A percentile compares a stretch with the other conserved stretches of the same genome.
phyloP scores from a whole-genome alignment of 2,888 invertebrate genomes.

The Pherbina coryleti region DNA sequence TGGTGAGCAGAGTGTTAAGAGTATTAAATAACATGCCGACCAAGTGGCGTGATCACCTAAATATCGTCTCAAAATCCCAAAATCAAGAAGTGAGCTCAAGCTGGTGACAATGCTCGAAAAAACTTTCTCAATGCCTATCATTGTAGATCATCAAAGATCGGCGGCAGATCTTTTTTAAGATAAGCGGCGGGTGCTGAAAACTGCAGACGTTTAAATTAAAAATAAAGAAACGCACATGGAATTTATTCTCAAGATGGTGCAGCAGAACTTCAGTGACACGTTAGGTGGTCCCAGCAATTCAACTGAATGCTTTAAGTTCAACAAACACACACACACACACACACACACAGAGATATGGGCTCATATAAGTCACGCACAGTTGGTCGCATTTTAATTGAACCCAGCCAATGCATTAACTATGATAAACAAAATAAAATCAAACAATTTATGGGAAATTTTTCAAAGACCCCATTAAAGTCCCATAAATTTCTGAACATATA shows the following conservation, averaged over 20 bases:
- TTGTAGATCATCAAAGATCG: background rate
- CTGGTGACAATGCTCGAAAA: too few species aligned
- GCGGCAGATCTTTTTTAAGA: slow-evolving; percentile 1
- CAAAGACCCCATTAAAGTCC: slow-evolving; percentile 23
- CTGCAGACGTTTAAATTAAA: background rate
- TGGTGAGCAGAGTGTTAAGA: too few species aligned
- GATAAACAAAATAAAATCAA: slow-evolving; percentile 28
- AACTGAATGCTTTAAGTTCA: background rate
- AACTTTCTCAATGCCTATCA: too few species aligned
- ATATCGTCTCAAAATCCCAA: too few species aligned
- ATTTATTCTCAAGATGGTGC: background rate
- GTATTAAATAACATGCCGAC: too few species aligned
- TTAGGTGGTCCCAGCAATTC: slow-evolving; percentile 15
- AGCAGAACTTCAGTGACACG: background rate
- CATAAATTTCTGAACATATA: background rate
- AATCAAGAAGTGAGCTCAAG: too few species aligned
- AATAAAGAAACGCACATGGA: background rate
- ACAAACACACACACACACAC: background rate
- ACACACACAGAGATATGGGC: background rate
- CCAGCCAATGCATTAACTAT: slow-evolving; percentile 6
- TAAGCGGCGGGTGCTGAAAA: slow-evolving; percentile 24
- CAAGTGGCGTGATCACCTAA: too few species aligned
- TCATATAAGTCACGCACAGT: background rate
- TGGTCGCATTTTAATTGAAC: slow-evolving; percentile 34
- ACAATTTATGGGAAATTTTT: slow-evolving; percentile 19